Evolutionary conservation across 2,888 invertebrate genomes (phyloP).

Genomic region (Lacanobia wlatinum): DNA sequence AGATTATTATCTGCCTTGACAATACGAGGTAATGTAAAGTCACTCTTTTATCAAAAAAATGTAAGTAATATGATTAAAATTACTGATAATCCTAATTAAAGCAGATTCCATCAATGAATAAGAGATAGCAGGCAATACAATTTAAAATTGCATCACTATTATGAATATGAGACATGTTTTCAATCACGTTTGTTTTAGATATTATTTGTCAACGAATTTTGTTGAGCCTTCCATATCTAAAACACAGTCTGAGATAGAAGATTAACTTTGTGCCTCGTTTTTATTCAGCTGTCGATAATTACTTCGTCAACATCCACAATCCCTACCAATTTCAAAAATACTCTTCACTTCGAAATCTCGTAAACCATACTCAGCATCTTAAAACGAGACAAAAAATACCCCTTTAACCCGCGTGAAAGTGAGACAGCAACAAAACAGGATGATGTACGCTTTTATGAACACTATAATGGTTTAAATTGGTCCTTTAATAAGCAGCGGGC

Average conservation of each 20-base stretch:
- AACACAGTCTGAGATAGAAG: no score
- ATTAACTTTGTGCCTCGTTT: no score
- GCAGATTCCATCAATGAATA: conserved; percentile 25
- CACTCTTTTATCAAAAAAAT: conserved; percentile 16
- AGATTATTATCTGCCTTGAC: conserved; percentile 12
- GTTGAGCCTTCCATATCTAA: background rate
- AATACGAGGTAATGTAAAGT: conserved; percentile 17
- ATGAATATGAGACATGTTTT: background rate
- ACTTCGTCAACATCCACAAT: conserved; percentile 58
- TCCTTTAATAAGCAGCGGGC: conserved; percentile 85
- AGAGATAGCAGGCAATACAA: conserved; percentile 10
- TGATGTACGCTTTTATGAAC: conserved; percentile 89
- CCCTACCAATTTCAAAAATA: conserved; percentile 85
- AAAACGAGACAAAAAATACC: conserved; percentile 71
- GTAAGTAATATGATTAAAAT: conserved; percentile 16
- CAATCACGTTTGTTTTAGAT: conserved; percentile 7
- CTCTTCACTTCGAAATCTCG: conserved; percentile 85
- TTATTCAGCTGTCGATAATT: conserved; percentile 50
- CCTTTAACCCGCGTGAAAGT: conserved; percentile 57
- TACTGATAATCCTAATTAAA: conserved; percentile 31
- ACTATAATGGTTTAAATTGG: conserved; percentile 90
- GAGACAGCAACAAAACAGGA: conserved; percentile 84
- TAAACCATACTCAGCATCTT: conserved; percentile 84
- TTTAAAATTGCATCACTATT: conserved; percentile 16
- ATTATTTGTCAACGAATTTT: background rate